phyloP scores from a whole-genome alignment of 2,797 vertebrate genomes.

The Sphenopsis melanotis region DNA sequence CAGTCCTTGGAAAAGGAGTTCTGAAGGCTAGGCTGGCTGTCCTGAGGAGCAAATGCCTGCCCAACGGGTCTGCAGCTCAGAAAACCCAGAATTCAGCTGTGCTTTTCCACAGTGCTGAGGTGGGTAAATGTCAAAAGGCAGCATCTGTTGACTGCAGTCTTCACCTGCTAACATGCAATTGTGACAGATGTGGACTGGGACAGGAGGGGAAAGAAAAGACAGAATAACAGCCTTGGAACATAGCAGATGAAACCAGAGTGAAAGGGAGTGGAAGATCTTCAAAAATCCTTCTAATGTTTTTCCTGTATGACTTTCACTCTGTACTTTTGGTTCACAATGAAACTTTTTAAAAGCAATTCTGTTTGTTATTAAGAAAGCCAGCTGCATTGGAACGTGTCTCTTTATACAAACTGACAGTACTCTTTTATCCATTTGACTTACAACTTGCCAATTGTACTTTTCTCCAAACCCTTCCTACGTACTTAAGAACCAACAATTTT shows the following conservation, averaged over 20 bases:
- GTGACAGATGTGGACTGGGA: neutral
- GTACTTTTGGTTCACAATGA: neutral
- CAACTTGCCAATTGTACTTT: neutral
- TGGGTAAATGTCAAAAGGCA: neutral
- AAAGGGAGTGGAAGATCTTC: neutral
- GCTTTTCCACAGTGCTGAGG: neutral
- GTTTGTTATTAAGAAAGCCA: neutral
- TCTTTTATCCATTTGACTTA: neutral
- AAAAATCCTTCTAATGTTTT: neutral
- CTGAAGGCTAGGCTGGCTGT: neutral
- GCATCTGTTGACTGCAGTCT: neutral
- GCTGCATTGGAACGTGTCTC: neutral
- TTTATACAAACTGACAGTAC: neutral
- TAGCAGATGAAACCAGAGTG: neutral
- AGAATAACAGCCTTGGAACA: neutral
- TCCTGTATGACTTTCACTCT: neutral
- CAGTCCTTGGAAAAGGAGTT: neutral
- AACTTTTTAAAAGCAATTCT: neutral
- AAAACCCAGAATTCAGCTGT: neutral
- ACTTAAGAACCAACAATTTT: neutral
- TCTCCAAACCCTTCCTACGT: neutral
- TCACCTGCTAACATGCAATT: accelerated
- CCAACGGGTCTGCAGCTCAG: accelerated
- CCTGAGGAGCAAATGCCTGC: neutral
- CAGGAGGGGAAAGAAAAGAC: neutral